Conservation (phyloP, 2,888 invertebrate genomes). For the Dermolepida albohirtum region DNA sequence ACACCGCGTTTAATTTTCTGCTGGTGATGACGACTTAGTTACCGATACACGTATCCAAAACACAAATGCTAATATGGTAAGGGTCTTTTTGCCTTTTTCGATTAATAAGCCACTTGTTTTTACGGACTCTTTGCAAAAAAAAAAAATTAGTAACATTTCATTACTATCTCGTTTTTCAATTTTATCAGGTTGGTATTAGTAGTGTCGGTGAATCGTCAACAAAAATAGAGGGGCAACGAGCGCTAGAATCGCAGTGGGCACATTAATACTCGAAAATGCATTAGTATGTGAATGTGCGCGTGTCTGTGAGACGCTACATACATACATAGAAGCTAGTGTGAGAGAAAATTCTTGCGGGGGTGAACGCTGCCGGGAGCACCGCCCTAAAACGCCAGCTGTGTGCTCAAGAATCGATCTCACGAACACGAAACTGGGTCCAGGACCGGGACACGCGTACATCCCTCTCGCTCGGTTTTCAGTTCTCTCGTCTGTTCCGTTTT, state of each 20-base stretch:
- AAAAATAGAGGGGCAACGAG: no score
- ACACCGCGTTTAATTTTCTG: no score
- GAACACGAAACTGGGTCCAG: conserved; percentile 60
- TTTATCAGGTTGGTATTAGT: no score
- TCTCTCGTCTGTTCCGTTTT: conserved; percentile 23
- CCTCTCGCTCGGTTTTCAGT: conserved; percentile 13
- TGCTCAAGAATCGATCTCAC: conserved; percentile 60
- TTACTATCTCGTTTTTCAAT: no score
- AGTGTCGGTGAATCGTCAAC: no score
- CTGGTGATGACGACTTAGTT: no score
- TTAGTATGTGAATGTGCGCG: neutral
- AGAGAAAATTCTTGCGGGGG: conserved; percentile 47
- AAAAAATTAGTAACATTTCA: no score
- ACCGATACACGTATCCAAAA: no score
- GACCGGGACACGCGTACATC: conserved; percentile 50
- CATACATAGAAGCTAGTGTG: neutral
- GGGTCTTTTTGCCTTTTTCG: no score
- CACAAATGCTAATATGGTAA: no score
- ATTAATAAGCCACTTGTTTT: no score
- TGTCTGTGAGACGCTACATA: neutral
- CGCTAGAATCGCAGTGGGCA: conserved; percentile 1
- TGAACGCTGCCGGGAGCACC: conserved; percentile 57
- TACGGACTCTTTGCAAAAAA: no score
- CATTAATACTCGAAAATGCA: conserved; percentile 11
- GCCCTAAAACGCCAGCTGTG: conserved; percentile 63